Evolutionary conservation across 2,888 invertebrate genomes (phyloP).

Genomic region (Lasioglossum morio): DNA sequence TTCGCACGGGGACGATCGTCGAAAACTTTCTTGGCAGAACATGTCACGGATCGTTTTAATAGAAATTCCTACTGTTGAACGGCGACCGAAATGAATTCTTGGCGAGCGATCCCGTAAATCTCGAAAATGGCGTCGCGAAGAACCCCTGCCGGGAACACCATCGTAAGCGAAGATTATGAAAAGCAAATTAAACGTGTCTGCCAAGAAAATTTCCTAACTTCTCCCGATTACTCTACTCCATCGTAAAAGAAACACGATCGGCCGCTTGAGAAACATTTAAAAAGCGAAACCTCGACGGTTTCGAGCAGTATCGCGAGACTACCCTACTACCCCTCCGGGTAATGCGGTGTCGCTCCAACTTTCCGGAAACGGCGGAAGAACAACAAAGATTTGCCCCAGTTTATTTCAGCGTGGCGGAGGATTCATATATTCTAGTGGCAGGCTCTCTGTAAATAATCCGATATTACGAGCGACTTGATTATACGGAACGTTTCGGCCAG

Average conservation of each 20-base stretch:
- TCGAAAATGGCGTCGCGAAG: background rate
- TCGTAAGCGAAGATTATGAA: background rate
- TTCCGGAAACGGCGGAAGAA: constrained; percentile 9
- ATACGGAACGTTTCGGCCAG: background rate
- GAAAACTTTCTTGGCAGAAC: constrained; percentile 62
- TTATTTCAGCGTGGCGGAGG: background rate
- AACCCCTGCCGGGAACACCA: too few relatives aligned
- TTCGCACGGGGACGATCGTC: constrained; percentile 47
- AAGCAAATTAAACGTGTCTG: background rate
- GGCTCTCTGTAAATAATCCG: constrained; percentile 29
- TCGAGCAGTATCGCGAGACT: background rate
- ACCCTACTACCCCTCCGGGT: background rate
- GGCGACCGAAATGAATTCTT: constrained; percentile 18
- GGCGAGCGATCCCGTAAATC: background rate
- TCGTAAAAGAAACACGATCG: background rate
- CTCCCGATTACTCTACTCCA: background rate
- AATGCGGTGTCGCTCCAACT: background rate
- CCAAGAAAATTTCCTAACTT: constrained; percentile 6
- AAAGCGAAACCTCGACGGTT: background rate
- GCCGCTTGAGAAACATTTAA: too few relatives aligned
- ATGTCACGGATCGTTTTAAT: constrained; percentile 41
- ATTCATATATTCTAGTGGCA: background rate
- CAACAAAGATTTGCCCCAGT: constrained; percentile 7
- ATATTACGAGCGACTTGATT: background rate
- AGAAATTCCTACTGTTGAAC: constrained; percentile 34